These are phyloP conservation scores for Odontesthes bonariensis DNA, from an alignment of 2,113 vertebrate species.

Conservation along the genomic window DNA sequence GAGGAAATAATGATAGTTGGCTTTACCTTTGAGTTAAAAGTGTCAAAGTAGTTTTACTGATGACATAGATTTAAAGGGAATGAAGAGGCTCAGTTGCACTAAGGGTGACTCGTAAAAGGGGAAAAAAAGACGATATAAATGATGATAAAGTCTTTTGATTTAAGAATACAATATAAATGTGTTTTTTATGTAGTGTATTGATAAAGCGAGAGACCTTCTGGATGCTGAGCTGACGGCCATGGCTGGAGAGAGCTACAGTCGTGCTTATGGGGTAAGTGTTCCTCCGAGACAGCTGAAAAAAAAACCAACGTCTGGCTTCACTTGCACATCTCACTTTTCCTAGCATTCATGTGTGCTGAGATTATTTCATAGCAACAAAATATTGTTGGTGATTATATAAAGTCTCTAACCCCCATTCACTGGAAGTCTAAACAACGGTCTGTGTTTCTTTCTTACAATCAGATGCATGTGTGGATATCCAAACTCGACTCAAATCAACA, in stretches of 20 bases:
- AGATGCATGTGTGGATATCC: constrained; percentile 10
- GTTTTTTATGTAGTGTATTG: constrained; percentile 89
- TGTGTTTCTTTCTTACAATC: background rate
- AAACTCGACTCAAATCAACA: background rate
- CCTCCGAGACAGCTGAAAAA: background rate
- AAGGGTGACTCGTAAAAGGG: background rate
- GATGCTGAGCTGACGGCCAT: constrained; percentile 97
- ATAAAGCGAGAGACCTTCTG: constrained; percentile 97
- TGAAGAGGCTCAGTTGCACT: background rate
- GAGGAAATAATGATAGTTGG: constrained; percentile 4
- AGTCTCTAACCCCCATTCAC: background rate
- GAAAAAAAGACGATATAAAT: too few species aligned
- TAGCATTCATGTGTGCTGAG: background rate
- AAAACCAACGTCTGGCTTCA: constrained; percentile 16
- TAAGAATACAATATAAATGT: background rate
- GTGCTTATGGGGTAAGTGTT: constrained; percentile 93
- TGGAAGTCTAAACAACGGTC: background rate
- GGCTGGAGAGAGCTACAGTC: constrained; percentile 99
- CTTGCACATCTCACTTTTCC: constrained; percentile 2
- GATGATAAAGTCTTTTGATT: background rate
- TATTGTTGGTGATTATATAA: background rate
- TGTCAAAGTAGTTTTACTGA: too few species aligned
- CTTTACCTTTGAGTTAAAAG: background rate
- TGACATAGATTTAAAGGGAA: too few species aligned
- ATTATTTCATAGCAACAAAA: constrained; percentile 6